These are phyloP conservation scores for human DNA, from an alignment of 2,113 vertebrate genomes.

Conservation along the genomic window DNA sequence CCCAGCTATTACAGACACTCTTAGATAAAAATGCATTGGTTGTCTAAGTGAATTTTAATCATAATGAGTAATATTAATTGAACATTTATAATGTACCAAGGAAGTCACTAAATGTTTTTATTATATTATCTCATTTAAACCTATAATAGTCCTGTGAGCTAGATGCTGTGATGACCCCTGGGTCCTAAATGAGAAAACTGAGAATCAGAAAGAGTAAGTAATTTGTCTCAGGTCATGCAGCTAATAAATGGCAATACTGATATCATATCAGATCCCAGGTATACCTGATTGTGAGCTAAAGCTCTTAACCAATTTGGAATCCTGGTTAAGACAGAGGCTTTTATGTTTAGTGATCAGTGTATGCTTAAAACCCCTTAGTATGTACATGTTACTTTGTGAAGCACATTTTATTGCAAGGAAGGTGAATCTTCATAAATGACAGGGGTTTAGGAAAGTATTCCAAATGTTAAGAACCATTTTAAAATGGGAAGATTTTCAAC, in stretches of 20 bases:
- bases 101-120: background rate
- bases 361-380: conserved; percentile 54
- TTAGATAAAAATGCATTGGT: background rate
- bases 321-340: background rate
- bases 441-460: conserved; percentile 10
- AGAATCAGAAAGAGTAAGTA: background rate
- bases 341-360: conserved; percentile 59
- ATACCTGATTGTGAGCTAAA: background rate
- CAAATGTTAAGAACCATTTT: background rate
- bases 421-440: conserved; percentile 52
- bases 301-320: background rate
- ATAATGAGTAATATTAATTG: background rate
- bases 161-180: background rate
- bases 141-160: background rate
- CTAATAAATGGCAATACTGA: background rate
- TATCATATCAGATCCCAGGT: background rate
- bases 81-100: background rate
- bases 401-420: conserved; percentile 55
- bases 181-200: background rate
- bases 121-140: background rate
- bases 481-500: conserved; percentile 10
- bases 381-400: conserved; percentile 56
- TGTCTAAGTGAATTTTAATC: background rate
- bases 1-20: background rate
- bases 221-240: background rate